These are phyloP conservation scores for Mercenaria mercenaria DNA, from an alignment of 1,140 invertebrate genomes.

Conservation along the genomic window DNA sequence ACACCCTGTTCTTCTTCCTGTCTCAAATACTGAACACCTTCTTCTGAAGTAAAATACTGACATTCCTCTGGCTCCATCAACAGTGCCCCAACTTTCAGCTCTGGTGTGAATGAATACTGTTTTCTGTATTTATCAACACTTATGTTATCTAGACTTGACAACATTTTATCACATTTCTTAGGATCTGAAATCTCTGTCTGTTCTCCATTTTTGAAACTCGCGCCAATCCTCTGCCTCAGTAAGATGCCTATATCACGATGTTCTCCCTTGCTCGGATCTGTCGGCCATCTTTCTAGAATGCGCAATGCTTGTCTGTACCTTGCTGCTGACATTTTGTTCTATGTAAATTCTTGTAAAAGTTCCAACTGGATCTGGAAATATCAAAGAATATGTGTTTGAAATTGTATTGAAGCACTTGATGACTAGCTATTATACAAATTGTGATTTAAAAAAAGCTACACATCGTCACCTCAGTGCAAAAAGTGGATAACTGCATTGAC, in stretches of 20 bases:
- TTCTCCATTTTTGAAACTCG: conserved; percentile 44
- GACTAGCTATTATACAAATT: no score
- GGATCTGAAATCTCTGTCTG: conserved; percentile 1
- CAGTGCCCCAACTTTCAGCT: not conserved
- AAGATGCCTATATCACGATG: conserved; percentile 17
- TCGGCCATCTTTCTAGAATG: conserved; percentile 42
- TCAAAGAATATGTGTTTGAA: no score
- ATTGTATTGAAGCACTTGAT: no score
- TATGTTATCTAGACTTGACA: conserved; percentile 46
- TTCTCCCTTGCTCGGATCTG: conserved; percentile 37
- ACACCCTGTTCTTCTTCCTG: not conserved
- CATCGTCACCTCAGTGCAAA: no score
- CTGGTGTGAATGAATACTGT: not conserved
- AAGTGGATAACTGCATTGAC: no score
- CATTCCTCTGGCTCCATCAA: not conserved
- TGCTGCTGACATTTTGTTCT: conserved; percentile 26
- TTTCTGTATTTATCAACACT: conserved; percentile 32
- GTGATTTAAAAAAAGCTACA: no score
- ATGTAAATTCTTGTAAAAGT: no score
- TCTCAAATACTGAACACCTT: no score
- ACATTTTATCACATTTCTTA: conserved; percentile 61
- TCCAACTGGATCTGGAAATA: no score
- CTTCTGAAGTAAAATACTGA: not conserved
- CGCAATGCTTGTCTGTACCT: conserved; percentile 23
- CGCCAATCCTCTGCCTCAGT: conserved; percentile 20